Evolutionary conservation across 1,140 invertebrate species (phyloP), one percentile per base, ranked within the genome.

Genomic region (Danaus plexippus): DNA sequence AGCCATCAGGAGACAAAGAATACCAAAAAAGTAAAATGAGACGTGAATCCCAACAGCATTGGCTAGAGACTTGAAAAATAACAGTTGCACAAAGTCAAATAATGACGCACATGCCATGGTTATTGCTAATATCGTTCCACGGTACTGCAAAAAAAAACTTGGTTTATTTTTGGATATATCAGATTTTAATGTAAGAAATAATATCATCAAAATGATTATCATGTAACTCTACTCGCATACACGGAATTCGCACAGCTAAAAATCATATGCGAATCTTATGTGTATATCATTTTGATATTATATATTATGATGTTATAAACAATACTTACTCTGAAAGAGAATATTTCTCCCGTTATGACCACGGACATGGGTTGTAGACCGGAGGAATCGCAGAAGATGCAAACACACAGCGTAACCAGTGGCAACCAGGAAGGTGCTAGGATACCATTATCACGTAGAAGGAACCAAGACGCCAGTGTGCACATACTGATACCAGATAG

Each of bases 401-500:
- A 69, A 9, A 69, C n/a, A n/a, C 67, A 66, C 2, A 69, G 54
- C 0, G 64, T 69, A n/a, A 61, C 11, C n/a, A 69, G 45, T 10
- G 67, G 67, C 0, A 69, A 18, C 64, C 61, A 66, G 11, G 59
- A 54, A 11, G 64, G 64, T 0, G 59, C 52, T 8, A 45, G 46
- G 10, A 57, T 44, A 8, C 49, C 59, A 47, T 54, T 45, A 4
- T 62, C 43, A 9, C 56, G 60, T 10, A 59, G 47, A 2, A 69
- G 48, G 49, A 69, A 69, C 67, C 67, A 69, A 1, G 67, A 55
- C 0, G 58, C 67, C 2, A 69, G 53, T 1, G 51, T 32, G 22
- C 67, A 66, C 67, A 69, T 69, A 32, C 67, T 69, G 1, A 69
- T 11, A 2, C 64, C 67, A 40, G 67, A 69, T 9, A 69, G 12